Percentiles rank a stretch among this genome's conserved stretches.
Conservation (phyloP, 2,888 invertebrate genomes). For the Chaitophorus viminalis region DNA sequence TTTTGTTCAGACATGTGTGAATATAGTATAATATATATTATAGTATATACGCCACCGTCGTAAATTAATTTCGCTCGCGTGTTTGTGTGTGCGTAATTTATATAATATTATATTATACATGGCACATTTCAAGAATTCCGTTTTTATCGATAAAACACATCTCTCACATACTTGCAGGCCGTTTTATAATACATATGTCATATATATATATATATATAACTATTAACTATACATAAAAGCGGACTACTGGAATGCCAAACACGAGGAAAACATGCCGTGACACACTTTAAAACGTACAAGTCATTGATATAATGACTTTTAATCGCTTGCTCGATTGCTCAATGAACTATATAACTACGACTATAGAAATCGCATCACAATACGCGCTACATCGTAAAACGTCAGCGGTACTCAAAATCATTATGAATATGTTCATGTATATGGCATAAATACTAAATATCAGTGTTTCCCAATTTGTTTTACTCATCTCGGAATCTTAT, state of each 20-base stretch:
- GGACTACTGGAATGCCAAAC: constrained; percentile 45
- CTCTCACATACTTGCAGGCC: background rate
- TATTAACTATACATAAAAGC: background rate
- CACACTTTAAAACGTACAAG: constrained; percentile 47
- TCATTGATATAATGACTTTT: constrained; percentile 21
- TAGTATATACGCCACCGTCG: background rate
- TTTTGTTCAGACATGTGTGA: background rate
- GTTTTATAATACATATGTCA: background rate
- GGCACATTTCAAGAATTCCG: constrained; percentile 9
- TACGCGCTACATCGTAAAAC: background rate
- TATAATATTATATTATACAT: background rate
- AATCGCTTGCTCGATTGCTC: constrained; percentile 16
- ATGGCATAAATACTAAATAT: too few species aligned
- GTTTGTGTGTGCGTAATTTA: too few species aligned
- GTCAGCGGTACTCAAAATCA: too few species aligned
- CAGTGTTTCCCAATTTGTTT: too few species aligned
- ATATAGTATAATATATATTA: too few species aligned
- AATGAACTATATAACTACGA: constrained; percentile 24
- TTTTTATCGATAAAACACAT: constrained; percentile 35
- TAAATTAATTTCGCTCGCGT: background rate
- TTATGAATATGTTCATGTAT: too few species aligned
- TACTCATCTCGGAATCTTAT: too few species aligned
- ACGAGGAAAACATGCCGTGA: constrained; percentile 39
- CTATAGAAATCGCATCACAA: constrained; percentile 34
- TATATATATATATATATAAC: too few species aligned